A percentile compares a stretch with the other conserved stretches of the same genome.
These are phyloP conservation scores for Marmota flaviventris DNA, from an alignment of 2,113 vertebrate genomes.

Conservation along the genomic window DNA sequence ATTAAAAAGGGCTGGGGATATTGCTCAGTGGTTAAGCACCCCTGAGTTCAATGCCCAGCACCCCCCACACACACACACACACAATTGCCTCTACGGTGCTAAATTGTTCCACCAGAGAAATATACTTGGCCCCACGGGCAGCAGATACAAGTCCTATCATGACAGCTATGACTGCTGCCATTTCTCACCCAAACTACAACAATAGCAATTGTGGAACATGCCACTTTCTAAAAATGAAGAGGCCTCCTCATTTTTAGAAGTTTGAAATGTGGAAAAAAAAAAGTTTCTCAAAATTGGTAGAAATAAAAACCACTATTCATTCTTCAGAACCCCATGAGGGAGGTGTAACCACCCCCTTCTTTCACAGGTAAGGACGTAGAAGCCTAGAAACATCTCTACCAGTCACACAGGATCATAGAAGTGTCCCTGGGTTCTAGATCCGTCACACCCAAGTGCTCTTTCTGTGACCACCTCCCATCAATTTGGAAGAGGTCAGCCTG, in stretches of 20 bases:
- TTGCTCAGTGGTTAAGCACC: too few species aligned
- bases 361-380: neutral
- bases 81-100: neutral
- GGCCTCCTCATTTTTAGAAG: neutral
- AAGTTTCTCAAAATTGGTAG: neutral
- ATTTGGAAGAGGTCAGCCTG: neutral
- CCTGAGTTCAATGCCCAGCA: too few species aligned
- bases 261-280: neutral
- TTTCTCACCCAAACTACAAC: neutral
- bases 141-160: neutral
- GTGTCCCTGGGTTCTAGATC: neutral
- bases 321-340: neutral
- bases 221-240: neutral
- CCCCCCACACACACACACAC: too few species aligned
- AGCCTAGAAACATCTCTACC: neutral
- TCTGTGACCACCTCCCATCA: neutral
- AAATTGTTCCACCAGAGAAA: neutral
- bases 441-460: neutral
- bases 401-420: neutral
- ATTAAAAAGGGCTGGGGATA: too few species aligned
- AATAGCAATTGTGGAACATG: neutral
- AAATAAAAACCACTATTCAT: neutral
- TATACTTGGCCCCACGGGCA: neutral
- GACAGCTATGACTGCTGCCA: neutral
- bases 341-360: accelerated